Evolutionary conservation across 2,888 invertebrate genomes (phyloP), one percentile per base, ranked within the genome.

Genomic region (Lasioglossum malachurum): DNA sequence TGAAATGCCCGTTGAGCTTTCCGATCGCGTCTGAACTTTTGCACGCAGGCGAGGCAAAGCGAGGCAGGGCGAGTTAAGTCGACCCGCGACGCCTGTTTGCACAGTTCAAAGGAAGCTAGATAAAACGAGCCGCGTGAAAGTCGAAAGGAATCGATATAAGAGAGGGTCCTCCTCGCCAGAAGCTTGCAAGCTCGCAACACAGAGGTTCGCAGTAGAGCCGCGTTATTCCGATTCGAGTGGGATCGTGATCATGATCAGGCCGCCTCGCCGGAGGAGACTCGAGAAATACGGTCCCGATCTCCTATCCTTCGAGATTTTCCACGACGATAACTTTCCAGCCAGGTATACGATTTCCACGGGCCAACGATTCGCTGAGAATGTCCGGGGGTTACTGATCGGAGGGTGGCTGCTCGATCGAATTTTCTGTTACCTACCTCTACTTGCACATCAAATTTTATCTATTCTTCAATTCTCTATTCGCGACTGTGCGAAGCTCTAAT

Each of bases 241-340:
- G 76, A 69, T 60, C 49, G 57, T 23, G 38, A 69, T 67, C 67
- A 8, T 4, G n/a, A 38, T 57, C 38, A 38, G 23, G 44, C 14
- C 14, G 53, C 31, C 3, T 41, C 8, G 64, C 31, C 3, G 49
- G 31, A 46, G 27, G 41, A 71, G 53, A 60, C 23, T 35, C 44
- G 46, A 31, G 82, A 84, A 72, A 31, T 60, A 60, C 27, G 46
- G 23, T 64, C 44, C 19, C 44, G 44, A 19, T 67, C 67, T 67
- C 35, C 10, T 38, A 35, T 53, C 38, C 69, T 71, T n/a, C 71
- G 14, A 83, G 79, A 85, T 85, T 79, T 83, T 85, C 78, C 82
- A 27, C 19, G 44, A 23, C 75, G 84, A 83, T 83, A 85, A 79
- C 60, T 67, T 69, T 57, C 35, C 16, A 5, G 60, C 38, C 77